A percentile compares a stretch with the other conserved stretches of the same genome.
Evolutionary conservation across 2,888 invertebrate species (phyloP).

Genomic region (Mythimna loreyi): DNA sequence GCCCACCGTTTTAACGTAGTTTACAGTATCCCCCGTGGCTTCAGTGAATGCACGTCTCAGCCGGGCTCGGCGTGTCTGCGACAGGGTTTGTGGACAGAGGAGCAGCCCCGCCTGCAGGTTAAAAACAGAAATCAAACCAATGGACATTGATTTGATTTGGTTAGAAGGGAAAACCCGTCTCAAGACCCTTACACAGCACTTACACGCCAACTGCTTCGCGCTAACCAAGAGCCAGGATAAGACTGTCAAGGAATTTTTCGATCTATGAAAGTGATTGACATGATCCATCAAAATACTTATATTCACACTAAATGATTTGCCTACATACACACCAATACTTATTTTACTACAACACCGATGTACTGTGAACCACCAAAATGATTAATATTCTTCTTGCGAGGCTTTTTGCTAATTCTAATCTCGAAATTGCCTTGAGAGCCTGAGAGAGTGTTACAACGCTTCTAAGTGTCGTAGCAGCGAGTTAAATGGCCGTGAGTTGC

Average conservation of each 20-base stretch:
- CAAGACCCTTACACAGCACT: conserved; percentile 87
- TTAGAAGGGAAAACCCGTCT: conserved; percentile 75
- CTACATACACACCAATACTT: conserved; percentile 47
- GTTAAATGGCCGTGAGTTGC: conserved; percentile 69
- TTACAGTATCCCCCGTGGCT: conserved; percentile 96
- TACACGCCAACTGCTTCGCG: conserved; percentile 76
- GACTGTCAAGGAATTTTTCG: conserved; percentile 43
- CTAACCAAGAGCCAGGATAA: conserved; percentile 58
- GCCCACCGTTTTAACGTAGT: conserved; percentile 97
- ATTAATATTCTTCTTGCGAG: conserved; percentile 42
- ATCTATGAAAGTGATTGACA: conserved; percentile 42
- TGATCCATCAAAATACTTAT: conserved; percentile 51
- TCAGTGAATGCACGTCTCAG: conserved; percentile 97
- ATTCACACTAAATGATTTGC: conserved; percentile 58
- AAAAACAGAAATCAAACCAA: conserved; percentile 86
- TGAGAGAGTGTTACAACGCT: conserved; percentile 61
- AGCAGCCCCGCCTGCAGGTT: conserved; percentile 94
- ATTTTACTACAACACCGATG: conserved; percentile 48
- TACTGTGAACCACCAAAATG: conserved; percentile 45
- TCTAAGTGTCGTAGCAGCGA: conserved; percentile 65
- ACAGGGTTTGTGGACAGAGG: conserved; percentile 97
- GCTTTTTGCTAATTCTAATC: conserved; percentile 53
- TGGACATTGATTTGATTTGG: conserved; percentile 80
- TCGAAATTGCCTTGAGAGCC: conserved; percentile 56
- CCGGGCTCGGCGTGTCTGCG: conserved; percentile 96